Base-by-base conservation (phyloP, 2,888 invertebrate species). In the Thalpophila matura region DNA sequence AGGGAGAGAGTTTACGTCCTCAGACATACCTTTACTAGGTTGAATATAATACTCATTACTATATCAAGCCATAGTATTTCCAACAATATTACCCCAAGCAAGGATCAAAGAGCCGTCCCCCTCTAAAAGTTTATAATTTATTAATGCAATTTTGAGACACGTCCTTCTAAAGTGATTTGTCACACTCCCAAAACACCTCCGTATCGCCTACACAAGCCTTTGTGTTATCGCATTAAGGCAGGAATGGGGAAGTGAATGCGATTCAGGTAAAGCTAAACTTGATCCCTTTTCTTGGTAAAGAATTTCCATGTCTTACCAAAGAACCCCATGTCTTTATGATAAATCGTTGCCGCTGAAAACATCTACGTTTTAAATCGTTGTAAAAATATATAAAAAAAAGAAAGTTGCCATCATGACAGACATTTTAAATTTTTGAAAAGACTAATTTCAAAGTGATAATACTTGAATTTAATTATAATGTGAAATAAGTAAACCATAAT, bases 221-320 rank as follows among this genome's bases (percentile, higher is more conserved):
- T 74, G 62, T 80, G 81, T 73, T 76, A 79, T 81, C 74, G 73
- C 73, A 76, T 72, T 66, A 72, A 35, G 53, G 65, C 59, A 58
- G 72, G 68, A 37, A 51, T 37, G 47, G 54, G 57, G 27, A 29
- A 63, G 47, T 63, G 63, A 66, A 63, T 72, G 72, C 65, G 66
- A 81, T 81, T 83, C 82, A 84, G 81, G 84, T 83, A 82, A 80
- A 81, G 77, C 79, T 68, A 69, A 77, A 64, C 68, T 58, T 81
- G 83, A 86, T 86, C 84, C 86, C 68, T 80, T 85, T 79, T 58
- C 70, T 71, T 71, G 72, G 63, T 79, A 81, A 87, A 86, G 83
- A 87, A 83, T 86, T 88, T 85, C 68, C 84, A 79, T 82, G 82
- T 84, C 75, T 67, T 45, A 51, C 51, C 43, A 47, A 40, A 18